Evolutionary conservation across 2,113 vertebrate species (phyloP), one percentile per base, ranked within the genome.

Genomic region (Burhinus bistriatus): DNA sequence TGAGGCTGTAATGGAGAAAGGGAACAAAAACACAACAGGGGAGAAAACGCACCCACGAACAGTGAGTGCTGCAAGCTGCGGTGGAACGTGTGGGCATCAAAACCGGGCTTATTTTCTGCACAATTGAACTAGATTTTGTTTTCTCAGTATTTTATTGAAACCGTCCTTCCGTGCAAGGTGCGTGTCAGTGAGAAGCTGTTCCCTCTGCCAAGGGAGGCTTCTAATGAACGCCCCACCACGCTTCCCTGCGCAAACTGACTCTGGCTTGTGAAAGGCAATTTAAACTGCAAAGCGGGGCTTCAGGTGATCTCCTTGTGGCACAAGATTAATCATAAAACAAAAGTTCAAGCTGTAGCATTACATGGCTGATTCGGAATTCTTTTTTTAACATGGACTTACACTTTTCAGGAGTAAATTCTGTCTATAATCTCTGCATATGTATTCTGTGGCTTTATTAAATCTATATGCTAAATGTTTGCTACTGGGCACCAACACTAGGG

Each of bases 261-360:
- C 72, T 59, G 44, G 2, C 42, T 32, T 44, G 6, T 85, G 80
- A 77, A 49, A 47, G 38, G 73, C 58, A 15, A 44, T 83, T 89
- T 26, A 21, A 84, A 36, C 45, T 12, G 59, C 51, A 17, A 19
- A 58, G 54, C 0, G 0, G n/a, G 47, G 83, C 73, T 93, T 66
- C 94, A 78, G 91, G 84, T 82, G 93, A 96, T 78, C 91, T 75
- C 42, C 77, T 62, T 57, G 70, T 85, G 91, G 83, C 93, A 91
- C 51, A 3, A 40, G 89, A 69, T 90, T n/a, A 81, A 66, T 58
- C 72, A 36, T 18, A 55, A 89, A 89, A 8, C 76, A 25, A 40
- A 76, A 82, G 51, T 73, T 87, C 36, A 62, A 59, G 26, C 72
- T 11, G 72, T 57, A 66, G 38, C n/a, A 1, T 29, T 73, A 15